A percentile compares a stretch with the other conserved stretches of the same genome.
These are phyloP conservation scores for Lottia gigantea DNA, from an alignment of 2,888 invertebrate genomes.

Conservation along the genomic window DNA sequence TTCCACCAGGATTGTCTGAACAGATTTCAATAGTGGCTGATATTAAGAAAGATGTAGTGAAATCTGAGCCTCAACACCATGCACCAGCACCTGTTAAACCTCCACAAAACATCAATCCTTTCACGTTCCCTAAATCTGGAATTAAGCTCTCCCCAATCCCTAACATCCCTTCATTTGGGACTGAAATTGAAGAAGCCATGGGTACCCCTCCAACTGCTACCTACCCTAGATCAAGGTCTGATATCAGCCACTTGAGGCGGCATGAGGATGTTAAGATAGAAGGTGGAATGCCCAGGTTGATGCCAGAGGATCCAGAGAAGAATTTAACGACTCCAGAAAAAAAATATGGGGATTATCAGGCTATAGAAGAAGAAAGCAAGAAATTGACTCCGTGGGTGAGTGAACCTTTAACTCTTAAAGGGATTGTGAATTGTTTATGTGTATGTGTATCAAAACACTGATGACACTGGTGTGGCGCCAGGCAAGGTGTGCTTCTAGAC, in stretches of 20 bases:
- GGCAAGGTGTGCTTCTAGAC: no score
- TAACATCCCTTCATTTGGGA: not conserved
- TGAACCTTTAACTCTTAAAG: no score
- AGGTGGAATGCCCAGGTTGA: constrained; percentile 17
- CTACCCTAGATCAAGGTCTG: constrained; percentile 5
- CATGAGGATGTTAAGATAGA: constrained; percentile 3
- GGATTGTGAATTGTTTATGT: no score
- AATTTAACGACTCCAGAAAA: not conserved
- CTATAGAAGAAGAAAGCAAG: not conserved
- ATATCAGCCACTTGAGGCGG: not conserved
- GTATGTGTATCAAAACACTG: no score
- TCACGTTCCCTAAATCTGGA: constrained; percentile 15
- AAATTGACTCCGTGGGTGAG: not conserved
- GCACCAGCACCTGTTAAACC: not conserved
- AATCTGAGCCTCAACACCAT: not conserved
- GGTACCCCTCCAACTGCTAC: not conserved
- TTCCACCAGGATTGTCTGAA: not conserved
- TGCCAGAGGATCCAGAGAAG: constrained; percentile 17
- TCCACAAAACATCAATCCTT: constrained; percentile 19
- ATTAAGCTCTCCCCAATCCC: constrained; percentile 10
- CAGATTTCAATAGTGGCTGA: not conserved
- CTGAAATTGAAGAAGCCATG: not conserved
- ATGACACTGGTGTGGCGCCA: no score
- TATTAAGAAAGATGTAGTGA: not conserved
- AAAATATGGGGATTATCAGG: not conserved